These are phyloP conservation scores for Platycheirus rosarum DNA, from an alignment of 2,888 invertebrate species.

Conservation along the genomic window DNA sequence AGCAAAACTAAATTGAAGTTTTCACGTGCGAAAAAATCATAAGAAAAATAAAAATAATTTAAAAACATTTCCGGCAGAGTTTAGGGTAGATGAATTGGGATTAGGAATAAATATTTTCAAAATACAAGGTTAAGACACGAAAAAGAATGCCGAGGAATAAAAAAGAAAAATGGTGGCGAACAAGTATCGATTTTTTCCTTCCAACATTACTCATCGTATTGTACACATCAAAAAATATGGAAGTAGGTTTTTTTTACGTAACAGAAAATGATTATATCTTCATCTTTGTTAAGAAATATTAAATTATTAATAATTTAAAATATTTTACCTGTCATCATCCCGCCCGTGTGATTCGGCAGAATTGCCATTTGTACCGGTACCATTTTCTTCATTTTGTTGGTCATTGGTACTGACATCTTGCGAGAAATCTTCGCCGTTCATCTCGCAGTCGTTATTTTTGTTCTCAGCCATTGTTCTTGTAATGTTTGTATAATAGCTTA, in stretches of 20 bases:
- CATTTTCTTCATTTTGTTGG: conserved; percentile 86
- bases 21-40: conserved; percentile 10
- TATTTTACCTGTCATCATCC: conserved; percentile 90
- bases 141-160: conserved; percentile 53
- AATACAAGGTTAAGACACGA: conserved; percentile 50
- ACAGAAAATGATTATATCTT: conserved; percentile 13
- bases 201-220: conserved; percentile 42
- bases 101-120: conserved; percentile 39
- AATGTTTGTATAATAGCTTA: conserved; percentile 56
- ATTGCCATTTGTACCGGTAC: conserved; percentile 81
- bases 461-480: conserved; percentile 83
- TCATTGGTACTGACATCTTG: conserved; percentile 86
- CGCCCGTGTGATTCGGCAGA: conserved; percentile 82
- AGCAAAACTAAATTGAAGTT: conserved; percentile 29
- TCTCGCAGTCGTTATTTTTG: conserved; percentile 85
- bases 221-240: conserved; percentile 40
- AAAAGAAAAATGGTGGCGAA: conserved; percentile 73
- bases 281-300: conserved; percentile 1
- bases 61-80: conserved; percentile 28
- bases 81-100: conserved; percentile 57
- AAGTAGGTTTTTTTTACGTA: conserved; percentile 56
- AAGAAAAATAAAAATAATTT: conserved; percentile 29
- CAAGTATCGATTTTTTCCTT: conserved; percentile 66
- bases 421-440: conserved; percentile 92
- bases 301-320: conserved; percentile 47